Evolutionary conservation across 2,797 vertebrate genomes (phyloP).

Genomic region (Neosalanx taihuensis): DNA sequence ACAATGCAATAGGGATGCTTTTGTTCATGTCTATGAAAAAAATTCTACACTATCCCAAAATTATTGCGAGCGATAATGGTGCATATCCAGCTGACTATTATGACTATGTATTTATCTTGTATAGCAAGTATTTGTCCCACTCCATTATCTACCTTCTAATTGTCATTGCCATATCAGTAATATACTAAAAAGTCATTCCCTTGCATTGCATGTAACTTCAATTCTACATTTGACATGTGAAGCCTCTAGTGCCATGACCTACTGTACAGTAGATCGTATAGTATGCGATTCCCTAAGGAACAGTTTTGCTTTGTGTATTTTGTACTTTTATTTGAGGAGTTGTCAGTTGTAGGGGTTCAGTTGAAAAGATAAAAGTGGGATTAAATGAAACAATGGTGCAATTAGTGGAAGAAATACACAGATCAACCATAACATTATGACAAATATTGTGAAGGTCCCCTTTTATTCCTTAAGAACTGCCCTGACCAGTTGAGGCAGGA

Average conservation of each 20-base stretch:
- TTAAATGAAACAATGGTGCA: neutral
- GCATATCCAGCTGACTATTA: neutral
- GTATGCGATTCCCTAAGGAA: neutral
- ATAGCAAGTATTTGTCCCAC: neutral
- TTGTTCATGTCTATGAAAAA: neutral
- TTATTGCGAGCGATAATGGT: neutral
- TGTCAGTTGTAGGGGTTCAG: neutral
- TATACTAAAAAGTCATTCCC: slow-evolving; percentile 27
- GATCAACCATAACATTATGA: too few relatives aligned
- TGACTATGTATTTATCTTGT: neutral
- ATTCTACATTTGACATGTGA: neutral
- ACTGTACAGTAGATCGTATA: neutral
- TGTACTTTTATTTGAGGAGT: neutral
- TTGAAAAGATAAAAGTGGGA: neutral
- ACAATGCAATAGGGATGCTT: neutral
- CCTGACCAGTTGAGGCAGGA: too few relatives aligned
- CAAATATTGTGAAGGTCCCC: too few relatives aligned
- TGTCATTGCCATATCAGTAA: slow-evolving; percentile 33
- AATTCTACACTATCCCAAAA: neutral
- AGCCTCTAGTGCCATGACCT: neutral
- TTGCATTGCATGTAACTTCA: slow-evolving; percentile 15
- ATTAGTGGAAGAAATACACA: neutral
- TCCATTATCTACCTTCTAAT: slow-evolving; percentile 21
- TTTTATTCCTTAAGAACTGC: too few relatives aligned
- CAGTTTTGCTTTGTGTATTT: neutral